These are phyloP conservation scores for Clytia hemisphaerica DNA, from an alignment of 30 jellyfish, hydroid and myxozoan species.

Conservation along the genomic window DNA sequence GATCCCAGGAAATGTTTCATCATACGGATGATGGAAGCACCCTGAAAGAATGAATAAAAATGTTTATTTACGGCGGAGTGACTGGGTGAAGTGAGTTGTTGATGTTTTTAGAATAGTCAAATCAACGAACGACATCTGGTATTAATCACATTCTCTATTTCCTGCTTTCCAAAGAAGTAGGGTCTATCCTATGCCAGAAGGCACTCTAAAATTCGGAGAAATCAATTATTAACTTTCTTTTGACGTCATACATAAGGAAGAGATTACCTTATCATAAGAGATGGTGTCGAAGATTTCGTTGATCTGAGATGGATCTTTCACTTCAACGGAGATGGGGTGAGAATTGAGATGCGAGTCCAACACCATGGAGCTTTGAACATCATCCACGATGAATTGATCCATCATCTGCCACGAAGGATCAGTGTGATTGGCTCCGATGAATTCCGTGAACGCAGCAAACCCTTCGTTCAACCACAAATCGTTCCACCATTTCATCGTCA, in stretches of 20 bases:
- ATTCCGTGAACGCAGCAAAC: slow-evolving; percentile 73
- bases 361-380: slow-evolving; percentile 47
- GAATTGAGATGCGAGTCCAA: slow-evolving; percentile 69
- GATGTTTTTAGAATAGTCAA: too few relatives aligned
- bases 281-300: slow-evolving; percentile 68
- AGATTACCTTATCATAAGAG: slow-evolving; percentile 90
- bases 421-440: slow-evolving; percentile 44
- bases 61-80: too few relatives aligned
- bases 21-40: slow-evolving; percentile 78
- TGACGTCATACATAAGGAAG: too few relatives aligned
- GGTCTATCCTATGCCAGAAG: too few relatives aligned
- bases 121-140: too few relatives aligned
- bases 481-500: slow-evolving; percentile 89
- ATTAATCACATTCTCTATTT: too few relatives aligned
- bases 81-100: too few relatives aligned
- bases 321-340: slow-evolving; percentile 81
- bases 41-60: slow-evolving; percentile 22
- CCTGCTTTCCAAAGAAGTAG: too few relatives aligned
- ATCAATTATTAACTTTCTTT: too few relatives aligned
- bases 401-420: slow-evolving; percentile 74
- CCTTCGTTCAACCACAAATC: slow-evolving; percentile 88
- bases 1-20: slow-evolving; percentile 55
- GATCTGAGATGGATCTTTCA: slow-evolving; percentile 70
- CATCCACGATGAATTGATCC: slow-evolving; percentile 63
- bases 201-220: too few relatives aligned